A percentile compares a stretch with the other conserved stretches of the same genome.
Evolutionary conservation across 2,113 vertebrate species (phyloP).

Genomic region (Callopanchax toddi): DNA sequence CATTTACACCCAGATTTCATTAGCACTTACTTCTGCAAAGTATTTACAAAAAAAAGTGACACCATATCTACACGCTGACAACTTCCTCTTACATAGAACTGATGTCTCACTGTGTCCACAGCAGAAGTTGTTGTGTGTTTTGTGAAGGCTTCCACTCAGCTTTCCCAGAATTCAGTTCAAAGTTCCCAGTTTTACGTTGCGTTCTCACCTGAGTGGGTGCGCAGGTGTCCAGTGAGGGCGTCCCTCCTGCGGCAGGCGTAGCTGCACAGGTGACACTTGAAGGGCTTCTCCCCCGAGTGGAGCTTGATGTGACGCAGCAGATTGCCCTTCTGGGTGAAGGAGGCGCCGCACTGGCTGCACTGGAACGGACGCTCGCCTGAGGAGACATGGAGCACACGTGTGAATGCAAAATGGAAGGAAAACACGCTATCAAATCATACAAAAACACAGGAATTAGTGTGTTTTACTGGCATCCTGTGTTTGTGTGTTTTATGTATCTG

Average conservation of each 20-base stretch:
- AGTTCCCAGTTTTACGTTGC: background rate
- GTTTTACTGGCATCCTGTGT: constrained; percentile 13
- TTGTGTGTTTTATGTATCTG: background rate
- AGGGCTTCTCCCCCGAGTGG: constrained; percentile 98
- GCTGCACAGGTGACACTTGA: constrained; percentile 99
- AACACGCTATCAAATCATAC: background rate
- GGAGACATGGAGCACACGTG: constrained; percentile 35
- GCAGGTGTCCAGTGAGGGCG: constrained; percentile 94
- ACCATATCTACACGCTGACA: constrained; percentile 51
- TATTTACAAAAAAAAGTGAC: constrained; percentile 47
- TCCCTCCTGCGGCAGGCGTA: constrained; percentile 97
- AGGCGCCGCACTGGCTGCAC: constrained; percentile 97
- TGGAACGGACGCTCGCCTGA: constrained; percentile 97
- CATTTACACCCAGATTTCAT: constrained; percentile 47
- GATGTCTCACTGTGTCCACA: constrained; percentile 14
- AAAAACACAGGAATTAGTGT: background rate
- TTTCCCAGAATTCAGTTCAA: background rate
- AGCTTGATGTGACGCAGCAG: constrained; percentile 98
- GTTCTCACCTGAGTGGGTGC: constrained; percentile 94
- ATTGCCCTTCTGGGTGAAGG: constrained; percentile 99
- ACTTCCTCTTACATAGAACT: constrained; percentile 52
- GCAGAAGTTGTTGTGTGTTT: constrained; percentile 10
- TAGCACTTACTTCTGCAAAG: constrained; percentile 62
- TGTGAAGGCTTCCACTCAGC: constrained; percentile 13
- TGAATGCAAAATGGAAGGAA: constrained; percentile 24